Evolutionary conservation across 2,888 invertebrate species (phyloP).

Genomic region (Aplocera efformata): DNA sequence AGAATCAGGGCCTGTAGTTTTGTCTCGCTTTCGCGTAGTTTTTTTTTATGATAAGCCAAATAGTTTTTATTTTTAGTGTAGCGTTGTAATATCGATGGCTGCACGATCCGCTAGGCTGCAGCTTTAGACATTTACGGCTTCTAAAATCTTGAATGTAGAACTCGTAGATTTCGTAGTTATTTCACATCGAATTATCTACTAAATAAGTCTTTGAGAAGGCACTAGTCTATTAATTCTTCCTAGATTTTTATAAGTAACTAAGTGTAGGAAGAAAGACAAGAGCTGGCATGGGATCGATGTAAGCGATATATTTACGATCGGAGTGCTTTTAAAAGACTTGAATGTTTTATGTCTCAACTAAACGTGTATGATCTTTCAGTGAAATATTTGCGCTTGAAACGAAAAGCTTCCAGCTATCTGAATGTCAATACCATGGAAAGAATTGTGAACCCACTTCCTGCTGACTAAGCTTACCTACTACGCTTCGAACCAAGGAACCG

Average conservation of each 20-base stretch:
- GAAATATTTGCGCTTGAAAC: slow-evolving; percentile 45
- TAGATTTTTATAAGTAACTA: slow-evolving; percentile 48
- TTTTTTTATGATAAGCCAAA: slow-evolving; percentile 55
- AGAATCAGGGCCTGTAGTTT: slow-evolving; percentile 35
- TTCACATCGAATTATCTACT: slow-evolving; percentile 42
- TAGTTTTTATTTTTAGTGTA: slow-evolving; percentile 55
- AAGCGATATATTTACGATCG: slow-evolving; percentile 16
- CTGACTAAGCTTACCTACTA: slow-evolving; percentile 52
- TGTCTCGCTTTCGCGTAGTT: slow-evolving; percentile 52
- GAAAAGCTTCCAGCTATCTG: slow-evolving; percentile 30
- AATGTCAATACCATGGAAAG: slow-evolving; percentile 13
- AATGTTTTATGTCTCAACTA: slow-evolving; percentile 28
- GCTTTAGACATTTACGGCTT: slow-evolving; percentile 55
- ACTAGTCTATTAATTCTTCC: slow-evolving; percentile 48
- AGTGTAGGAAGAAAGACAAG: slow-evolving; percentile 37
- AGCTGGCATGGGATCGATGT: slow-evolving; percentile 38
- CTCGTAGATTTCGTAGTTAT: slow-evolving; percentile 54
- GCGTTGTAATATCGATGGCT: slow-evolving; percentile 45
- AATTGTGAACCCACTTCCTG: slow-evolving; percentile 42
- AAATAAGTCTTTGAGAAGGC: slow-evolving; percentile 48
- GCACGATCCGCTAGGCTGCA: slow-evolving; percentile 64
- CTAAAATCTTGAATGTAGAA: slow-evolving; percentile 44
- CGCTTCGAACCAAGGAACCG: slow-evolving; percentile 64
- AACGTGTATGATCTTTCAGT: slow-evolving; percentile 20
- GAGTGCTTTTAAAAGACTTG: slow-evolving; percentile 30